Evolutionary conservation across 2,888 invertebrate species (phyloP), one percentile per base, ranked within the genome.

Genomic region (Gymnoscelis rufifasciata): DNA sequence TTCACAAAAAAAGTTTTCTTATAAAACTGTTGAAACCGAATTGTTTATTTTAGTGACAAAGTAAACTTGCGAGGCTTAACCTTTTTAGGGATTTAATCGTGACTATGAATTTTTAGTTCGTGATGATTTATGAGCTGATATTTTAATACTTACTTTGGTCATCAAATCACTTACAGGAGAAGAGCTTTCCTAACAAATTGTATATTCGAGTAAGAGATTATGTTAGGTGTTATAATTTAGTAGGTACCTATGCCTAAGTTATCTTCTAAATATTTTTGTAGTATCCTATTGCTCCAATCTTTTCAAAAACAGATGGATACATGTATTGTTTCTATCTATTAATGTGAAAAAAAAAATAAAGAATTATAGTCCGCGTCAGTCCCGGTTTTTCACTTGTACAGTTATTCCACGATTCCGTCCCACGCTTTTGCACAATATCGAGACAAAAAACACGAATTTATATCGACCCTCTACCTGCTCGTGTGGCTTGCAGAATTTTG

Each of bases 401-500:
- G 88, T 87, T 88, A 88, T 74, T 64, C 71, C 57, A 54, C 68
- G 74, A 71, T 63, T 35, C 74, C 82, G 68, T 83, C 86, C 84
- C 84, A 86, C 83, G 81, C 78, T 83, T 88, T 88, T 83, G 88
- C 88, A 84, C 86, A 86, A 82, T 71, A 78, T 77, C 54, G 48
- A 54, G 52, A 60, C 59, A 75, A 78, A 86, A 82, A 78, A 72
- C 64, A 60, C 54, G 68, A 78, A 74, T 79, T 78, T 79, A 78
- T 77, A 79, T 72, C 60, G 60, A 68, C 67, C 69, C 59, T 73
- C 80, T 88, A 88, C 88, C 88, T 88, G 88, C 84, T 83, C 87
- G 87, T 88, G 88, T 87, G 87, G 84, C 88, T 87, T 87, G 87
- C 88, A 86, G 86, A 82, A 83, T 88, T 83, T 84, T 84, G 87